Conservation (phyloP, 2,113 vertebrate species). For the Rhinoptilus africanus region DNA sequence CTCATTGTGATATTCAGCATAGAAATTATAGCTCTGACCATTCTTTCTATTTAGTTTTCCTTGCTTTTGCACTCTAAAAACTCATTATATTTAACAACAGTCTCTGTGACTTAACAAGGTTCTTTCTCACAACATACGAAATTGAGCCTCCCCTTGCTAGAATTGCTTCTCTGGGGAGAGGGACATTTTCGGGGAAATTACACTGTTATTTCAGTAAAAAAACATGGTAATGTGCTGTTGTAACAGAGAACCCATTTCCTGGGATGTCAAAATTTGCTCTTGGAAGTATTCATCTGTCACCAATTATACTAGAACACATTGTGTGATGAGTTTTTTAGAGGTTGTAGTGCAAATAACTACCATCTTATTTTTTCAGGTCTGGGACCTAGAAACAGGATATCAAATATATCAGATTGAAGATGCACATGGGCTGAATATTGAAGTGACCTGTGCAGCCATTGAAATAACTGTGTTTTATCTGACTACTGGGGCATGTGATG, state of each 20-base stretch:
- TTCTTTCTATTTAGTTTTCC: background rate
- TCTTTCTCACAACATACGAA: background rate
- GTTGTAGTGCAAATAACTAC: background rate
- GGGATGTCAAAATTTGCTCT: background rate
- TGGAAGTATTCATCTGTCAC: background rate
- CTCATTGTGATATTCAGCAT: background rate
- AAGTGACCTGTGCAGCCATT: slow-evolving; percentile 69
- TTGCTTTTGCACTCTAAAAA: background rate
- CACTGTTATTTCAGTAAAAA: background rate
- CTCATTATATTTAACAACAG: background rate
- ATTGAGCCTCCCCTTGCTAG: background rate
- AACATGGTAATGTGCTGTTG: background rate
- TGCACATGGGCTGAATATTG: slow-evolving; percentile 61
- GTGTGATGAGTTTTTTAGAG: background rate
- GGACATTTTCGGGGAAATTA: background rate
- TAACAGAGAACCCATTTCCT: background rate
- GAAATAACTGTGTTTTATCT: slow-evolving; percentile 64
- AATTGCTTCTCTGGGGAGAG: background rate
- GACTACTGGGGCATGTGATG: slow-evolving; percentile 73
- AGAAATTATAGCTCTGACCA: background rate
- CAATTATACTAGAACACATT: background rate
- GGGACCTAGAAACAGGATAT: slow-evolving; percentile 74
- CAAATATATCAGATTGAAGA: slow-evolving; percentile 74
- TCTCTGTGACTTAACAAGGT: background rate
- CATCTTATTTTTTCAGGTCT: slow-evolving; percentile 58